Evolutionary conservation across 1,140 invertebrate genomes (phyloP), one percentile per base, ranked within the genome.

Genomic region (Apis florea): DNA sequence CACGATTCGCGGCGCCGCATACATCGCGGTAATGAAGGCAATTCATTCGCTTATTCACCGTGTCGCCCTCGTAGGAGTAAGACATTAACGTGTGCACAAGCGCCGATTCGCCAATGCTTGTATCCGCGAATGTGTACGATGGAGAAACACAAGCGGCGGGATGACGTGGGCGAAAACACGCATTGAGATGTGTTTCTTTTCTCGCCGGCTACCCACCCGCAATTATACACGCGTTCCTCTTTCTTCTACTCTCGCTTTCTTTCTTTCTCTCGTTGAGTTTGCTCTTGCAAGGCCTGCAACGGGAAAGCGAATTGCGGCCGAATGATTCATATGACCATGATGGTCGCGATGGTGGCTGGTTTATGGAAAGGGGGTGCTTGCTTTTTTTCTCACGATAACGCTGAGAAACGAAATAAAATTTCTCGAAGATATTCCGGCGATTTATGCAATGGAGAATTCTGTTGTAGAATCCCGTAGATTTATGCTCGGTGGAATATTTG

Each of bases 31-130:
- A 85, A 88, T 80, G 79, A 88, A 88, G 75, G 70, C 79, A 85
- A 88, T 88, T 79, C 83, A 85, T 85, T 83, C 78, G 77, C 67
- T 83, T 87, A 88, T 85, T 88, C 83, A 83, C 24, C 86, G 64
- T 84, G 86, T 85, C 86, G 69, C 51, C 59, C 68, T 84, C 79
- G 86, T 87, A 77, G 86, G 86, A 87, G 86, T 86, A 75, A 84
- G 85, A 87, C 71, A 82, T 87, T 87, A 87, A 81, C 51, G 81
- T n/a, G 64, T 31, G 40, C 49, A 61, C 54, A n/a, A 47, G 19
- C 9, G 24, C 24, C 19, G 47, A 19, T 24, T 68, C 67, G 70
- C 11, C 21, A n/a, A 40, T 58, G 70, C 70, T 19, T 54, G 17
- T 40, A 40, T 40, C 49, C 69, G 10, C 69, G 53, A 56, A 71